Base-by-base conservation (phyloP, 2,113 vertebrate genomes). In the Strix uralensis region DNA sequence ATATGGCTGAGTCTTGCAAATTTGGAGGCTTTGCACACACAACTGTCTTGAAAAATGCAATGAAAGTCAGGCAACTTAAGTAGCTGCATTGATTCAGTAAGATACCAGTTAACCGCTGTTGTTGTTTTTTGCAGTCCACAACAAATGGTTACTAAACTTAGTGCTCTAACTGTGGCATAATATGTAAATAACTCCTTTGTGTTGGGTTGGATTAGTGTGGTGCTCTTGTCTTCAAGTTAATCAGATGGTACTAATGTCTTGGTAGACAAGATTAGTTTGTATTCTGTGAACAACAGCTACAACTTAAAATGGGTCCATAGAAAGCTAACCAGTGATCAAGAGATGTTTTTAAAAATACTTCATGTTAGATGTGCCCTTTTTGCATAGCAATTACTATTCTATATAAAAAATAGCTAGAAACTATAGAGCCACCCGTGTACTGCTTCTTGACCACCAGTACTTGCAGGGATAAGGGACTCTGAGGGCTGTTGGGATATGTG, bases 251-350 rank as follows among this genome's bases (percentile, higher is more conserved):
- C 14, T 42, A 36, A 17, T 46, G 34, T 38, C n/a, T 72, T 88
- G 13, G 38, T 55, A 63, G 54, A 21, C 55, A 55, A 65, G 65
- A 51, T 30, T 59, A 38, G 58, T 81, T 90, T 81, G 59, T 69
- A 22, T 59, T 86, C 20, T 81, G 18, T 0, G 0, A 51, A 30
- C 42, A 34, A 19, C 4, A 34, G 30, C 18, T 51, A 15, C 3
- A 63, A 10, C 5, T 86, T 58, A 13, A 88, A 75, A 55, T 47
- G 19, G 4, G 15, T 52, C 20, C 23, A 22, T 2, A 19, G 70
- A 84, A 58, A 70, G 44, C 40, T 78, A 61, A 67, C 13, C 12
- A 26, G 16, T 38, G 11, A 44, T 18, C 42, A 54, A 62, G 42
- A 63, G 6, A 4, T 59, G 11, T 40, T 80, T 88, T 70, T 27